Evolutionary conservation across 2,113 vertebrate species (phyloP).

Genomic region (Odontophorus gujanensis): DNA sequence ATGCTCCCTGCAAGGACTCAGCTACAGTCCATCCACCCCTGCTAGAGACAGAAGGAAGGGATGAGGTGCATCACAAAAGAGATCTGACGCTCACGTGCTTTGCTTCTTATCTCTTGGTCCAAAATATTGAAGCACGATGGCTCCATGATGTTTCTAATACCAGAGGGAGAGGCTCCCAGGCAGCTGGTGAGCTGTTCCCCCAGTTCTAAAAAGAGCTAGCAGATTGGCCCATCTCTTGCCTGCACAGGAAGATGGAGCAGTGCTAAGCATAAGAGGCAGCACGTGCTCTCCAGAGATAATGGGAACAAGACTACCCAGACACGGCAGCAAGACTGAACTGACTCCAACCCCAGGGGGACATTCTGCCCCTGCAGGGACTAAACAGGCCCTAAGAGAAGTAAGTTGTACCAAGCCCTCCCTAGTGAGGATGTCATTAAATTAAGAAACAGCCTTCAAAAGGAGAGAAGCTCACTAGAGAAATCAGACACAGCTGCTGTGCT

Average conservation of each 20-base stretch:
- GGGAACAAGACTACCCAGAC: neutral
- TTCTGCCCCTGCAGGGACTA: neutral
- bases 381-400: neutral
- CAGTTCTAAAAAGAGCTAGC: neutral
- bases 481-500: neutral
- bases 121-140: neutral
- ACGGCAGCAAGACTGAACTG: accelerated
- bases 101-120: neutral
- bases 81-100: neutral
- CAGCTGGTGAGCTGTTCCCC: neutral
- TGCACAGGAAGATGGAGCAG: neutral
- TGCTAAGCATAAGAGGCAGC: neutral
- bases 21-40: accelerated
- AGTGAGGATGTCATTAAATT: neutral
- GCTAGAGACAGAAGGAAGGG: neutral
- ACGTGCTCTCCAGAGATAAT: neutral
- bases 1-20: neutral
- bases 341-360: neutral
- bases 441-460: neutral
- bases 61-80: neutral
- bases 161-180: neutral
- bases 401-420: neutral
- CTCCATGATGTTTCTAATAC: neutral
- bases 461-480: neutral
- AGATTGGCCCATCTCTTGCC: neutral